Conservation (phyloP, 2,888 invertebrate genomes). For the Proisotoma minuta region DNA sequence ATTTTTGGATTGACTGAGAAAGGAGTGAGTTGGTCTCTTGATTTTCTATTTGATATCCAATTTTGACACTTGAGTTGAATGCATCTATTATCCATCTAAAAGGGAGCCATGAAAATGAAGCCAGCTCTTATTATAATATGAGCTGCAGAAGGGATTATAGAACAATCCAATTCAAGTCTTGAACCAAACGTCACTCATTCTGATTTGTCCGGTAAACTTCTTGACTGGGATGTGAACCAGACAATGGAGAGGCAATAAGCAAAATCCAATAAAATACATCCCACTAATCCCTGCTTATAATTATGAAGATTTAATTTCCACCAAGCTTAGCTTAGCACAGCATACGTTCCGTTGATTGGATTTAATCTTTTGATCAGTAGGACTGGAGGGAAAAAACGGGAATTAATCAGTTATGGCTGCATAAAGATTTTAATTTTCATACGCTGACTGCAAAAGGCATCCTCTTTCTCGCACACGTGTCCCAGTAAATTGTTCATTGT, state of each 20-base stretch:
- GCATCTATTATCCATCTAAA: not conserved
- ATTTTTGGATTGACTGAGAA: not conserved
- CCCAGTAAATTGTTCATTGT: not conserved
- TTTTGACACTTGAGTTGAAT: slow-evolving; percentile 7
- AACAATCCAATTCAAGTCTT: no score
- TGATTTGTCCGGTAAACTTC: no score
- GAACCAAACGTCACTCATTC: no score
- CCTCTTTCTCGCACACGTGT: not conserved
- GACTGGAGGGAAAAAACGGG: no score
- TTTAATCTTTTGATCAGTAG: no score
- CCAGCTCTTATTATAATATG: no score
- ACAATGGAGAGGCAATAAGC: not conserved
- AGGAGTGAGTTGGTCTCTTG: not conserved
- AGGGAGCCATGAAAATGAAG: not conserved
- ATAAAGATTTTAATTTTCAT: no score
- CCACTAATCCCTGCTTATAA: not conserved
- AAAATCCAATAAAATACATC: not conserved
- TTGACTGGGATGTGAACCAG: not conserved
- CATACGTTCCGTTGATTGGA: no score
- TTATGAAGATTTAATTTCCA: not conserved
- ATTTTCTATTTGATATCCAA: not conserved
- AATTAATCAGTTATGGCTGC: no score
- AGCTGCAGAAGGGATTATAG: no score
- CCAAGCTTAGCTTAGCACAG: no score
- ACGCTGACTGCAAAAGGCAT: no score